These are phyloP conservation scores for Standfussiana lucernea DNA, from an alignment of 2,888 invertebrate species.

Conservation along the genomic window DNA sequence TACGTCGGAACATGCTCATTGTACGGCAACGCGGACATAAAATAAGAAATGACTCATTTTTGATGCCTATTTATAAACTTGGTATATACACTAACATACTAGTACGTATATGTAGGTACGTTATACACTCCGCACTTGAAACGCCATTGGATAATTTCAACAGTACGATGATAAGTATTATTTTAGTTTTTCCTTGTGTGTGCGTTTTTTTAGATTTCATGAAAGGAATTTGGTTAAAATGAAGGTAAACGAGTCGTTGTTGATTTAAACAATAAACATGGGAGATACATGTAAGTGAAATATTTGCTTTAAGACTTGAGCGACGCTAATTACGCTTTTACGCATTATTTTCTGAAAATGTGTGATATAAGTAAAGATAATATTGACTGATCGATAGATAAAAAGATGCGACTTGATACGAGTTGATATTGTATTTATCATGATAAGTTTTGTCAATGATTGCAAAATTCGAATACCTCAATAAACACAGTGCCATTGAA, in stretches of 20 bases:
- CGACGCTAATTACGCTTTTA: not conserved
- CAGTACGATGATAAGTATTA: slow-evolving; percentile 42
- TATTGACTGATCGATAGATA: not conserved
- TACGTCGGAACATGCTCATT: slow-evolving; percentile 62
- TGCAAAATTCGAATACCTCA: not conserved
- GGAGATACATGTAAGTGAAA: not conserved
- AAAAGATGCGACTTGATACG: not conserved
- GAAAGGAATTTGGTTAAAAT: slow-evolving; percentile 24
- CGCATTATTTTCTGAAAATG: not conserved
- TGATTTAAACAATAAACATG: slow-evolving; percentile 12
- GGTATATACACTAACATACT: slow-evolving; percentile 37
- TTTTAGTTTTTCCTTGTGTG: slow-evolving; percentile 36
- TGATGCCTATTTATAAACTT: slow-evolving; percentile 58
- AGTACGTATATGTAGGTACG: slow-evolving; percentile 15
- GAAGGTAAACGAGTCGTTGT: slow-evolving; percentile 32
- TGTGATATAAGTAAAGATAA: not conserved
- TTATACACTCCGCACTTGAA: slow-evolving; percentile 41
- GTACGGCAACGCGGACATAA: slow-evolving; percentile 54
- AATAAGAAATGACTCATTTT: slow-evolving; percentile 61
- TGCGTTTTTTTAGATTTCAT: slow-evolving; percentile 10
- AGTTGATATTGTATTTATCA: slow-evolving; percentile 35
- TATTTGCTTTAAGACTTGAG: not conserved
- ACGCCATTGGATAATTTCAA: slow-evolving; percentile 46
- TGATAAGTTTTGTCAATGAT: not conserved
- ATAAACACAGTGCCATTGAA: slow-evolving; percentile 10